Conservation (phyloP, 2,113 vertebrate genomes). For the Cinclus cinclus region DNA sequence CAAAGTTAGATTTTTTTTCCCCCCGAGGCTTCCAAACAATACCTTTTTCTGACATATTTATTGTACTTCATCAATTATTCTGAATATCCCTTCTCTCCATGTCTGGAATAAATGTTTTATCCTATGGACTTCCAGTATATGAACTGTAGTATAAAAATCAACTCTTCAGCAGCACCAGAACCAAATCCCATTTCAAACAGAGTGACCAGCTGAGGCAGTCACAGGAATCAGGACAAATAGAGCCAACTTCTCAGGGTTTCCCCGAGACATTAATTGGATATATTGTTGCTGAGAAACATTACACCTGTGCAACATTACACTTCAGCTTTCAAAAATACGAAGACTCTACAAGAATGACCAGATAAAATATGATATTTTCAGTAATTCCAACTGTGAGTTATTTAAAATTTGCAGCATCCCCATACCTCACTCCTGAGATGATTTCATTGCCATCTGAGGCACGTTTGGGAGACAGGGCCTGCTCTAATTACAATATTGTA, state of each 20-base stretch:
- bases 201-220: neutral
- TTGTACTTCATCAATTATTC: rapidly evolving
- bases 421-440: neutral
- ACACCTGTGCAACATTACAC: neutral
- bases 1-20: neutral
- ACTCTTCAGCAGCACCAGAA: neutral
- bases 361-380: neutral
- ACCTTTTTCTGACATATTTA: neutral
- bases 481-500: constrained; percentile 58
- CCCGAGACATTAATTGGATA: neutral
- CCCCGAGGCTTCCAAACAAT: neutral
- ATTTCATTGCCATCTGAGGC: constrained; percentile 56
- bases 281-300: neutral
- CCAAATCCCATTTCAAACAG: neutral
- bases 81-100: neutral
- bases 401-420: neutral
- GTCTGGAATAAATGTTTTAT: neutral
- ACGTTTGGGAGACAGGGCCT: constrained; percentile 36
- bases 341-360: neutral
- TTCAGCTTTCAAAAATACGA: neutral
- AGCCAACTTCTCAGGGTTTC: neutral
- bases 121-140: neutral
- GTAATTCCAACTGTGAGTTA: neutral
- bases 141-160: neutral
- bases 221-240: neutral